These are phyloP conservation scores for Hydriomena furcata DNA, from an alignment of 2,888 invertebrate species.

Conservation along the genomic window DNA sequence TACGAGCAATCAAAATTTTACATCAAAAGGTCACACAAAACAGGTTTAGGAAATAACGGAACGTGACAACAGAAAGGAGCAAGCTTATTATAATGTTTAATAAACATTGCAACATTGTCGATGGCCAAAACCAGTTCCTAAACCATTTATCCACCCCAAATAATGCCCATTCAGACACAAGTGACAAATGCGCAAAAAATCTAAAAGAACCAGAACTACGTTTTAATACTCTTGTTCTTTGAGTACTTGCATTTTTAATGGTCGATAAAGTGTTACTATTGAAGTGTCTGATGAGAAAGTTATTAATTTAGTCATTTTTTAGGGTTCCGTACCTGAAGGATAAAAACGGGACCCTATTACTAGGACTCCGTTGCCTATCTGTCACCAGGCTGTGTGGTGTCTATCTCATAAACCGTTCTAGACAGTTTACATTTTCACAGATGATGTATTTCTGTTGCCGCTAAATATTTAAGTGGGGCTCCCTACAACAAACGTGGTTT, in stretches of 20 bases:
- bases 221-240: conserved; percentile 70
- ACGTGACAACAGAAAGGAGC: conserved; percentile 51
- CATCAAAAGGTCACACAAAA: conserved; percentile 43
- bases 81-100: conserved; percentile 78
- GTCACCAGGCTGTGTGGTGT: too few species aligned
- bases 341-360: too few species aligned
- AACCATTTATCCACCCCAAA: conserved; percentile 46
- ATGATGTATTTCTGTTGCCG: too few species aligned
- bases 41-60: conserved; percentile 47
- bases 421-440: too few species aligned
- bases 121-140: conserved; percentile 65
- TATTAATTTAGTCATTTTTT: conserved; percentile 67
- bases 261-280: conserved; percentile 62
- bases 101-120: conserved; percentile 81
- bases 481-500: too few species aligned
- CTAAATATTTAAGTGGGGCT: too few species aligned
- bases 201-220: conserved; percentile 66
- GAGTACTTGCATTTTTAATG: conserved; percentile 74
- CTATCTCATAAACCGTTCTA: too few species aligned
- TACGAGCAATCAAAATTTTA: conserved; percentile 34
- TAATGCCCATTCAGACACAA: conserved; percentile 43
- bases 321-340: too few species aligned
- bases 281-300: conserved; percentile 66
- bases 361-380: too few species aligned
- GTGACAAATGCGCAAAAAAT: conserved; percentile 67